Evolutionary conservation across 1,140 invertebrate genomes (phyloP).

Genomic region (Homarus americanus): DNA sequence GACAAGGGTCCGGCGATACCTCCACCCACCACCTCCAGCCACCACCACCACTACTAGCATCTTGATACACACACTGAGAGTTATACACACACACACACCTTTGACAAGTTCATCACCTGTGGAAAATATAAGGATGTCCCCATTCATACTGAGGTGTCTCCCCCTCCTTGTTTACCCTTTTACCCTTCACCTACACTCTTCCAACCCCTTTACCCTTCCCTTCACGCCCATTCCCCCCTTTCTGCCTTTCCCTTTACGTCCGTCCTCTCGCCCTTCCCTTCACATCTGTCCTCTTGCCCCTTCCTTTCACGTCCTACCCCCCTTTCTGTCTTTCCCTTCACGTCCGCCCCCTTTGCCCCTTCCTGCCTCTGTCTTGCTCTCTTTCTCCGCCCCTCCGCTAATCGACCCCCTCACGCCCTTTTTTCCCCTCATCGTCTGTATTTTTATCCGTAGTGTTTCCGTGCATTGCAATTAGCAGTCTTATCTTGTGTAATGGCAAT

Average conservation of each 20-base stretch:
- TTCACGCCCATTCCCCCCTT: background rate
- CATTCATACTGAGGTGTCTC: no score
- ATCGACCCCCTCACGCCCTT: background rate
- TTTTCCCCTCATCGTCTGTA: background rate
- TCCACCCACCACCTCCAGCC: no score
- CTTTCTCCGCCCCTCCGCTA: background rate
- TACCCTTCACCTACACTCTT: no score
- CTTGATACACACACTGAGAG: no score
- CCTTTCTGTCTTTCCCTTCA: background rate
- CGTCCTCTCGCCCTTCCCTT: background rate
- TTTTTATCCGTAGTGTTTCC: conserved; percentile 45
- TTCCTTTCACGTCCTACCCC: background rate
- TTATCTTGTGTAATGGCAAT: conserved; percentile 51
- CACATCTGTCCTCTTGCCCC: background rate
- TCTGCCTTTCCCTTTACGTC: background rate
- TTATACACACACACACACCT: no score
- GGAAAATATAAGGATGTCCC: no score
- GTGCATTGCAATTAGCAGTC: conserved; percentile 50
- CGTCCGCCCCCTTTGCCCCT: background rate
- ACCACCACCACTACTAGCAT: no score
- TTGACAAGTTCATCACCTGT: no score
- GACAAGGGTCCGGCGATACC: no score
- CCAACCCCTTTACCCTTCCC: no score
- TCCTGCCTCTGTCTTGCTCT: background rate
- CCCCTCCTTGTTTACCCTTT: no score